Base-by-base conservation (phyloP, 37 sponge, comb jelly and placozoan species). In the Beroe ovata region DNA sequence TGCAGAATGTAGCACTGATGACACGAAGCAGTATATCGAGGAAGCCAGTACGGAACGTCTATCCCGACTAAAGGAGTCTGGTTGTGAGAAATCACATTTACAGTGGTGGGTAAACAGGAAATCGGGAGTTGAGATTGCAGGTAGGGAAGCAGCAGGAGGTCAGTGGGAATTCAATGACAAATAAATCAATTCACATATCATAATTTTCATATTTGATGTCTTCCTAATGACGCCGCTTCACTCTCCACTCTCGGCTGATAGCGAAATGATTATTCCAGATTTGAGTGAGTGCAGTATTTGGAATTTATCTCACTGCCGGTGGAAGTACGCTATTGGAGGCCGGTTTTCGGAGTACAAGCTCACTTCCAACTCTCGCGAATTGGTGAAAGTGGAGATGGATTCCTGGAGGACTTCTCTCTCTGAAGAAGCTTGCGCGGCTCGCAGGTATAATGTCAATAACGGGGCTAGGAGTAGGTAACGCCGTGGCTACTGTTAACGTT, bases 281-380 rank as follows among this genome's bases (percentile, higher is more conserved):
- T n/a, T 66, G 16, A 8, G 36, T 14, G 69, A 32, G 35, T 66
- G 69, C 36, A 66, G 69, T 30, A 33, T 66, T 37, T 66, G 69
- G 69, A 66, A 66, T 37, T 37, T 66, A 18, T 66, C 69, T 33
- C 32, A 66, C 16, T 66, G 69, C 36, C 33, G 69, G 32, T 66
- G 69, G 69, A 66, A 30, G 36, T 30, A 32, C 30, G 18, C 30
- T 26, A 18, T 62, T 14, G 69, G 69, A 37, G 36, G 36, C 1
- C 33, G 69, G 35, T 66, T 66, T 18, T 23, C 8, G 23, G 18
- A 30, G 69, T 66, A 66, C 36, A 4, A 26, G 16, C 30, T 66
- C 32, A 66, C 69, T 29, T 66, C 69, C 18, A 16, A 66, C 36
- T 4, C 34, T 1, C 8, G 1, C 36, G 8, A 3, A 30, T 18